phyloP scores from a whole-genome alignment of 2,888 invertebrate genomes.

The Taphrorychus bicolor region DNA sequence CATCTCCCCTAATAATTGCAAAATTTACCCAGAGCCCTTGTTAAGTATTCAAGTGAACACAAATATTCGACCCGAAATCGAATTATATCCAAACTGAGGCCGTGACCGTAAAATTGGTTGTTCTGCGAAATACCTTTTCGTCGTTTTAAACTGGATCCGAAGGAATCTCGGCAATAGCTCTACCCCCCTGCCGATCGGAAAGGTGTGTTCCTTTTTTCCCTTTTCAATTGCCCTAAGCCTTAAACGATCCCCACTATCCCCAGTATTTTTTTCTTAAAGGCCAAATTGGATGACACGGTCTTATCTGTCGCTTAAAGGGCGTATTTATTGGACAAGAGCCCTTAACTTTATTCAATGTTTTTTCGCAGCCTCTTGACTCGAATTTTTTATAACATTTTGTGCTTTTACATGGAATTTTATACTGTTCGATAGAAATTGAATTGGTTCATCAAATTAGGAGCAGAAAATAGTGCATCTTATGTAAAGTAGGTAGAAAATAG shows the following conservation, averaged over 20 bases:
- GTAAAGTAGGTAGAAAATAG: no score
- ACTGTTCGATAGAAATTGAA: no score
- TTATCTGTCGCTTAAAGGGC: background rate
- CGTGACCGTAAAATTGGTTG: conserved; percentile 1
- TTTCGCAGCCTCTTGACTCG: no score
- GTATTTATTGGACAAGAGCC: no score
- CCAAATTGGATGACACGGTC: background rate
- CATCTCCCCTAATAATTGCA: no score
- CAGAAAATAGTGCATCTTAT: no score
- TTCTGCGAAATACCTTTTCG: background rate
- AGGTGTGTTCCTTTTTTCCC: conserved; percentile 20
- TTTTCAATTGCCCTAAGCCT: conserved; percentile 14
- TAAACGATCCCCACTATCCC: background rate
- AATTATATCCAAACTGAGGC: background rate
- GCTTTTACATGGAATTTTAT: no score
- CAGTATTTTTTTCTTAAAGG: background rate
- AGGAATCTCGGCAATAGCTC: background rate
- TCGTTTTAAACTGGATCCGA: background rate
- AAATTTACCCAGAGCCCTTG: no score
- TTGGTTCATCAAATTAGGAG: no score
- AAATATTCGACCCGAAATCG: background rate
- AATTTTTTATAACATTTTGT: no score
- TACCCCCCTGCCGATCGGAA: conserved; percentile 22
- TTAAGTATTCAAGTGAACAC: background rate
- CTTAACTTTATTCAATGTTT: no score